Percentiles rank a stretch among this genome's conserved stretches.
Conservation (phyloP, 2,888 invertebrate species). For the Diarsia dahlii region DNA sequence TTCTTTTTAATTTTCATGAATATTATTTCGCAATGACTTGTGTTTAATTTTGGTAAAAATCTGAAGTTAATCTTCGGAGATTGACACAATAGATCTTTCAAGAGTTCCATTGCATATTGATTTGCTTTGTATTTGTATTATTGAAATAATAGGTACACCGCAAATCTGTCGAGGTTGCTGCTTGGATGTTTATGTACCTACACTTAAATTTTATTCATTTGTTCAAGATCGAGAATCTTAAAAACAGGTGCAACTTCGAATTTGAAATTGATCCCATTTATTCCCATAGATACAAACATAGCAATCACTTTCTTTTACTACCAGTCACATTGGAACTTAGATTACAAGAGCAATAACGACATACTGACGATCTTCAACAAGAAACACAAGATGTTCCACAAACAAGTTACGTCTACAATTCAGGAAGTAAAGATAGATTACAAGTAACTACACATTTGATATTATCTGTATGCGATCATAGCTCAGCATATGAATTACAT, state of each 20-base stretch:
- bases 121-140: too few species aligned
- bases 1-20: too few species aligned
- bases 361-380: conserved; percentile 44
- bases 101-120: too few species aligned
- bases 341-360: conserved; percentile 51
- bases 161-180: too few species aligned
- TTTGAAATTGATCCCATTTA: background rate
- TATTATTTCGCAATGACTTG: too few species aligned
- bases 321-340: conserved; percentile 20
- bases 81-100: too few species aligned
- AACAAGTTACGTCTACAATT: conserved; percentile 42
- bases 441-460: conserved; percentile 55
- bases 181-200: too few species aligned
- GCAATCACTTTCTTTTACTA: conserved; percentile 23
- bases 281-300: conserved; percentile 1
- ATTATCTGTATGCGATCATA: conserved; percentile 48
- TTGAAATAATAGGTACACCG: too few species aligned
- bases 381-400: conserved; percentile 23
- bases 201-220: too few species aligned
- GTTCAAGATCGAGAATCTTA: too few species aligned
- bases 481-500: conserved; percentile 46
- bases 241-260: background rate
- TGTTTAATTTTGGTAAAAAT: too few species aligned
- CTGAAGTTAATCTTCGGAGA: too few species aligned
- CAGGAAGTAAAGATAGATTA: conserved; percentile 59